phyloP scores from a whole-genome alignment of 2,113 vertebrate species.

The Rana temporaria region DNA sequence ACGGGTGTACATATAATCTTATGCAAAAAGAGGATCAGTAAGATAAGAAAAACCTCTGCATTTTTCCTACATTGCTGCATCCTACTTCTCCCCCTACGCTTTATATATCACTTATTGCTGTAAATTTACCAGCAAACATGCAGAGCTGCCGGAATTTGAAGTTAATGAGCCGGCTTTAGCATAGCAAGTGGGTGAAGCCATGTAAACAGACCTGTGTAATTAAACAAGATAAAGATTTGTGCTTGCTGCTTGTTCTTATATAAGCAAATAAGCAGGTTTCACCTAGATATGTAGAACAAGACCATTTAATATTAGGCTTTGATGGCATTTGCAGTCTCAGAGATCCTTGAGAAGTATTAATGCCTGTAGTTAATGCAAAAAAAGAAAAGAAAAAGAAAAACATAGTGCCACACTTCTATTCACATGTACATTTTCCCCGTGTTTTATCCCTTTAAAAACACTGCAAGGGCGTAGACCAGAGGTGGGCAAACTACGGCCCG shows the following conservation, averaged over 20 bases:
- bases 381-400: too few relatives aligned
- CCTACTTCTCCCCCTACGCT: neutral
- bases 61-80: neutral
- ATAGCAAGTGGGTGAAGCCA: conserved; percentile 21
- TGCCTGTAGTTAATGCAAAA: too few relatives aligned
- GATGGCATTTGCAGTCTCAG: too few relatives aligned
- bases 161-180: conserved; percentile 35
- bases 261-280: conserved; percentile 11
- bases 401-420: too few relatives aligned
- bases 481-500: too few relatives aligned
- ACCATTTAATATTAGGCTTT: neutral
- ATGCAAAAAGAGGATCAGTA: too few relatives aligned
- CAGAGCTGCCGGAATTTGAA: conserved; percentile 24
- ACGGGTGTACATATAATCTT: too few relatives aligned
- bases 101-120: neutral
- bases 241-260: neutral
- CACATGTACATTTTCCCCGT: too few relatives aligned
- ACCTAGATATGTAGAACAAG: conserved; percentile 1
- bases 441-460: too few relatives aligned
- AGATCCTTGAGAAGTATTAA: too few relatives aligned
- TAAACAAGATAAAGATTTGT: conserved; percentile 42
- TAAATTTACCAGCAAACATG: conserved; percentile 34
- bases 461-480: too few relatives aligned
- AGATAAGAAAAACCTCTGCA: neutral
- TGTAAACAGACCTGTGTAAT: conserved; percentile 44